These are phyloP conservation scores for Cyanoliseus patagonus DNA, from an alignment of 2,113 vertebrate genomes.

Conservation along the genomic window DNA sequence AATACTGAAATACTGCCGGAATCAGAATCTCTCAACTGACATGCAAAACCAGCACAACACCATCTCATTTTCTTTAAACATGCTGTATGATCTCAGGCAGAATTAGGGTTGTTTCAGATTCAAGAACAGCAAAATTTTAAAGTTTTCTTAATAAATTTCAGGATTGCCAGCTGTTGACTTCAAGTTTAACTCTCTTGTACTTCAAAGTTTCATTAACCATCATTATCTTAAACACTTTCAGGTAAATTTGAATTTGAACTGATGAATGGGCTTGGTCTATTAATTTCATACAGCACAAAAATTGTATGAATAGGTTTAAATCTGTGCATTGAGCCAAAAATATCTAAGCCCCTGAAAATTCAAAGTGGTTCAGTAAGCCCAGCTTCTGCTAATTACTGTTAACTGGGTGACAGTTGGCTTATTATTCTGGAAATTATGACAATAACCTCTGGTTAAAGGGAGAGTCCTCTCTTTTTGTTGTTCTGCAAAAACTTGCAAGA, in stretches of 20 bases:
- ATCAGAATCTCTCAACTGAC: neutral
- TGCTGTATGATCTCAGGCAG: neutral
- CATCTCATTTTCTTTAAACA: neutral
- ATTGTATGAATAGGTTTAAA: neutral
- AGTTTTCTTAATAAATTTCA: neutral
- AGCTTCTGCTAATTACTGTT: neutral
- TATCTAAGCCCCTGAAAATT: neutral
- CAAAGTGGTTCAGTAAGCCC: neutral
- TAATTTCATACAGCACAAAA: neutral
- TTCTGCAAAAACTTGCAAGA: neutral
- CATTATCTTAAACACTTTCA: neutral
- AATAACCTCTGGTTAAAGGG: neutral
- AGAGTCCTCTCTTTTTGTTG: neutral
- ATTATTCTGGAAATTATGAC: conserved; percentile 8
- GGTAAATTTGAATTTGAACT: neutral
- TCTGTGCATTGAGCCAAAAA: neutral
- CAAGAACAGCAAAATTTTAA: neutral
- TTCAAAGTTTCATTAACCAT: neutral
- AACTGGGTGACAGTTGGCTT: neutral
- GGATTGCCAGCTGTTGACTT: neutral
- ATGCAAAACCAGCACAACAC: neutral
- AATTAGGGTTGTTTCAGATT: neutral
- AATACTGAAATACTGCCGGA: neutral
- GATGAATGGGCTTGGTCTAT: neutral
- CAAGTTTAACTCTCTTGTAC: neutral